phyloP scores from a whole-genome alignment of 2,888 invertebrate species.

The Microctonus brassicae region DNA sequence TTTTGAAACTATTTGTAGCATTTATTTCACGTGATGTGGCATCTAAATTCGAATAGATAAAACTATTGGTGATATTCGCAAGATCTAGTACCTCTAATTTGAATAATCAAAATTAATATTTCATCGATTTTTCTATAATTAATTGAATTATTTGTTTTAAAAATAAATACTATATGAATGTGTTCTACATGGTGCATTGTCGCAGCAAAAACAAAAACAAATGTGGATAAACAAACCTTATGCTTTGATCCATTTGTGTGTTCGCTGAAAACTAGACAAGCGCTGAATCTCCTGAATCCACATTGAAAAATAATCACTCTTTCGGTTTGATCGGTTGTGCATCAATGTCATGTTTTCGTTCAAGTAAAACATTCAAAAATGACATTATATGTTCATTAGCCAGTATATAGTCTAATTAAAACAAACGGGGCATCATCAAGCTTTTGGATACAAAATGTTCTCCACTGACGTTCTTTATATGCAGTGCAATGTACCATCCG shows the following conservation, averaged over 20 bases:
- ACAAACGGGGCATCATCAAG: constrained; percentile 76
- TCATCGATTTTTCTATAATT: neutral
- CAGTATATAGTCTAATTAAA: constrained; percentile 87
- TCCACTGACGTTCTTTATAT: no score
- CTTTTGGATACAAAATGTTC: constrained; percentile 76
- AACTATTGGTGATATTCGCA: constrained; percentile 86
- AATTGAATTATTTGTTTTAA: constrained; percentile 1
- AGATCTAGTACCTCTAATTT: constrained; percentile 82
- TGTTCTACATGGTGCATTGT: constrained; percentile 99
- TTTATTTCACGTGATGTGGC: constrained; percentile 95
- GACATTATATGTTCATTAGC: constrained; percentile 98
- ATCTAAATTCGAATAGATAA: constrained; percentile 95
- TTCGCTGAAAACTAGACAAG: constrained; percentile 91
- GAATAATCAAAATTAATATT: constrained; percentile 41
- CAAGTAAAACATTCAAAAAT: constrained; percentile 87
- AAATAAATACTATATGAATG: constrained; percentile 79
- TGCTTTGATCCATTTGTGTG: constrained; percentile 96
- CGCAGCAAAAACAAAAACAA: constrained; percentile 95
- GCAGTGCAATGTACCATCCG: constrained; percentile 86
- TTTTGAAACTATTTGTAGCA: no score
- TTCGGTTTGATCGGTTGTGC: constrained; percentile 91
- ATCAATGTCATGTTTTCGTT: constrained; percentile 76
- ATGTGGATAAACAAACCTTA: constrained; percentile 77
- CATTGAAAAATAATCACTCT: constrained; percentile 93
- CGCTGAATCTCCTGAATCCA: constrained; percentile 91